phyloP scores from a whole-genome alignment of 2,888 invertebrate genomes.

The Mesorhabditis sp. region DNA sequence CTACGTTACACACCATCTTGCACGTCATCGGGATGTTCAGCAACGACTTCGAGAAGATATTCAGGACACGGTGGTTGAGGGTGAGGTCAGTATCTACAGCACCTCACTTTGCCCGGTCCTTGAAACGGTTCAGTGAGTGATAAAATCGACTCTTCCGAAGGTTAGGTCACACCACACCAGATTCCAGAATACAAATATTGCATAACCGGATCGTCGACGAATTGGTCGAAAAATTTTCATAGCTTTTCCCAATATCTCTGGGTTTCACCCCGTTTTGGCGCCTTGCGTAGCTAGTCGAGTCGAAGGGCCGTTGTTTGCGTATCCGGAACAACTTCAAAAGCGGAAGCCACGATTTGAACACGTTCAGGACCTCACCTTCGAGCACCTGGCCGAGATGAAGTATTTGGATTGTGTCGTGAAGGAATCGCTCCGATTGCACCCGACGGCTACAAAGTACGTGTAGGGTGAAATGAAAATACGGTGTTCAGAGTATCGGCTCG shows the following conservation, averaged over 20 bases:
- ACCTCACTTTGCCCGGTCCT: too few relatives aligned
- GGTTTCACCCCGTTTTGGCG: too few relatives aligned
- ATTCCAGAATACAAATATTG: too few relatives aligned
- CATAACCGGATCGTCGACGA: too few relatives aligned
- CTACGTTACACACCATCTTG: not conserved
- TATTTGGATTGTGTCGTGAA: conserved; percentile 1
- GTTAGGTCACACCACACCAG: too few relatives aligned
- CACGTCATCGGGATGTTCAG: not conserved
- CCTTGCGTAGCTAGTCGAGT: too few relatives aligned
- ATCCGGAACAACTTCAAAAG: too few relatives aligned
- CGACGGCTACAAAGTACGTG: not conserved
- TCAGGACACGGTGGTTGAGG: not conserved
- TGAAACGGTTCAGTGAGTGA: too few relatives aligned
- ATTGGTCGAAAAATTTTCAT: too few relatives aligned
- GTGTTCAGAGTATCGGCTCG: not conserved
- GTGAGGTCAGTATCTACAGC: not conserved
- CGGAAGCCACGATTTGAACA: not conserved
- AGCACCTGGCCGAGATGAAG: not conserved
- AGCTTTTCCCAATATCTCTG: too few relatives aligned
- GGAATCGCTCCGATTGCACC: not conserved
- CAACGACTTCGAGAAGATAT: not conserved
- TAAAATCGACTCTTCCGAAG: too few relatives aligned
- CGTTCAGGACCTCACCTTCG: not conserved
- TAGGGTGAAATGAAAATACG: not conserved
- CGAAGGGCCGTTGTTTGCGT: too few relatives aligned